Evolutionary conservation across 2,888 invertebrate species (phyloP).

Genomic region (Caenorhabditis virilis): DNA sequence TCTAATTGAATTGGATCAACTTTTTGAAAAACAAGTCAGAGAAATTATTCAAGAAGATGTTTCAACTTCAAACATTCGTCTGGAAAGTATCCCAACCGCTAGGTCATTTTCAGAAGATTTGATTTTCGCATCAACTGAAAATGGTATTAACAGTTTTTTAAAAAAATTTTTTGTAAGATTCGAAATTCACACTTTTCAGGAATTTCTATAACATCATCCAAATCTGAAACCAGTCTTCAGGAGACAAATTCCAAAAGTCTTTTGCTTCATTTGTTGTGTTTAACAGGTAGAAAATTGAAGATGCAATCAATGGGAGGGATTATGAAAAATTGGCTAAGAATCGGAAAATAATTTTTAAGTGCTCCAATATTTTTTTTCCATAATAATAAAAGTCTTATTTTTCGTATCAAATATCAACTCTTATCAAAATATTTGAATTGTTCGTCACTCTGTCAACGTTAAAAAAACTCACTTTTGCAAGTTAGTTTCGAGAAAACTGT

Average conservation of each 20-base stretch:
- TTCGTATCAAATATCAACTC: too few species aligned
- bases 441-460: too few species aligned
- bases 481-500: too few species aligned
- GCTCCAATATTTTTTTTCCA: background rate
- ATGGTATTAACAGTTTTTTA: background rate
- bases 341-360: background rate
- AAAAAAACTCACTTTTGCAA: too few species aligned
- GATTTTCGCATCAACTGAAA: background rate
- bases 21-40: conserved; percentile 18
- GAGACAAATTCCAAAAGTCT: background rate
- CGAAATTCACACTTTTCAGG: background rate
- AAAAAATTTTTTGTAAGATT: background rate
- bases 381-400: background rate
- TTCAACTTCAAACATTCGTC: too few species aligned
- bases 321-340: background rate
- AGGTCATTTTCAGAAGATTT: background rate
- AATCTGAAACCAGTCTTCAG: background rate
- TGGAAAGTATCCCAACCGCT: background rate
- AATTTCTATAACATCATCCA: background rate
- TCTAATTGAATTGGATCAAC: conserved; percentile 26
- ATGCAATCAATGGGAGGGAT: background rate
- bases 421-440: too few species aligned
- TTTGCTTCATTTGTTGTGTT: background rate
- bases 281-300: background rate
- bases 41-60: background rate